phyloP scores from a whole-genome alignment of 2,797 vertebrate genomes.

The Carcharodon carcharias region DNA sequence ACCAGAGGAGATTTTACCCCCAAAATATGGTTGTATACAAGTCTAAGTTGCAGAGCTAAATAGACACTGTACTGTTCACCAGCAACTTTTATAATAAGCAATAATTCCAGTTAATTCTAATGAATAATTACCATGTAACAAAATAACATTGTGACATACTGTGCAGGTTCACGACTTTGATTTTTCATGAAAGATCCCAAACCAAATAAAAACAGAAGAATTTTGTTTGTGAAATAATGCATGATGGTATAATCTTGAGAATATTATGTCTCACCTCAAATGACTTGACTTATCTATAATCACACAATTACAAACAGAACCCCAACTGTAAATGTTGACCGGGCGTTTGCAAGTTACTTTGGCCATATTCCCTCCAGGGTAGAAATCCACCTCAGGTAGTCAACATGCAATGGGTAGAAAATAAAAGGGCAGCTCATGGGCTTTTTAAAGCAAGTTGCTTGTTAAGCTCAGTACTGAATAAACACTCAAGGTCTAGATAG shows the following conservation, averaged over 20 bases:
- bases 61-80: not conserved
- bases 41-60: not conserved
- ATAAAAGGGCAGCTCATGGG: not conserved
- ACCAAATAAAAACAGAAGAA: not conserved
- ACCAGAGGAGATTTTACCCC: not conserved
- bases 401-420: not conserved
- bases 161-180: not conserved
- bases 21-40: not conserved
- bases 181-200: not conserved
- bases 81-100: not conserved
- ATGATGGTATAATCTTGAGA: not conserved
- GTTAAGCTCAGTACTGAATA: not conserved
- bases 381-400: not conserved
- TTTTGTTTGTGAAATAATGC: not conserved
- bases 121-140: not conserved
- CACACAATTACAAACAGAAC: not conserved
- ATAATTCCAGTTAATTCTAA: not conserved
- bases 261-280: not conserved
- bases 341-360: not conserved
- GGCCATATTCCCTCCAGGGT: not conserved
- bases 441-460: not conserved
- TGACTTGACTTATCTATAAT: not conserved
- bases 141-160: not conserved
- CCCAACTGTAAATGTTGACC: not conserved
- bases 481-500: not conserved